Evolutionary conservation across 2,888 invertebrate genomes (phyloP).

Genomic region (Clostera curtula): DNA sequence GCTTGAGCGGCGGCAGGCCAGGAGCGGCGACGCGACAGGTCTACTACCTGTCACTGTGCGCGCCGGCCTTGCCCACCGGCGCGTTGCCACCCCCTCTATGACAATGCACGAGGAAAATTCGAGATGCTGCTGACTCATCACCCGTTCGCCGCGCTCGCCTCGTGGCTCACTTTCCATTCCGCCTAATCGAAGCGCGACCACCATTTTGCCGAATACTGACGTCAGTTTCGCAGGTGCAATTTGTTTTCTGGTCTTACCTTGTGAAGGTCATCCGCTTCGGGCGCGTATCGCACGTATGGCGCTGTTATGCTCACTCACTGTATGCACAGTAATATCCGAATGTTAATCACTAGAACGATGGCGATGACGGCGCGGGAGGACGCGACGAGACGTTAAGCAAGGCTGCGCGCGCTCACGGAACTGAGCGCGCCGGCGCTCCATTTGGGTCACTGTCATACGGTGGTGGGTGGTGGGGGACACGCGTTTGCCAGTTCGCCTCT

Average conservation of each 20-base stretch:
- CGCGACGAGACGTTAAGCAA: constrained; percentile 34
- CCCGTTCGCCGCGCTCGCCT: constrained; percentile 25
- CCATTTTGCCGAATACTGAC: constrained; percentile 22
- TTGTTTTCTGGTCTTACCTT: constrained; percentile 48
- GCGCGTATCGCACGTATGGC: constrained; percentile 32
- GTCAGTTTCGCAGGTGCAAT: constrained; percentile 27
- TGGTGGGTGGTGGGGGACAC: constrained; percentile 66
- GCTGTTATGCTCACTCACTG: constrained; percentile 52
- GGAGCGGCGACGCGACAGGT: constrained; percentile 15
- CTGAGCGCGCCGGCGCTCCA: constrained; percentile 70
- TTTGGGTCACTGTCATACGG: constrained; percentile 72
- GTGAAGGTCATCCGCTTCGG: constrained; percentile 38
- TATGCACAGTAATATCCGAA: constrained; percentile 61
- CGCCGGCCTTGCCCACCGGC: constrained; percentile 25
- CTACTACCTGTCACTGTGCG: constrained; percentile 14
- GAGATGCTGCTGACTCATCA: constrained; percentile 66
- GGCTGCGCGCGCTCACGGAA: constrained; percentile 63
- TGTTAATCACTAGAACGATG: constrained; percentile 50
- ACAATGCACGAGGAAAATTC: constrained; percentile 66
- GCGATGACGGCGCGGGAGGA: constrained; percentile 17
- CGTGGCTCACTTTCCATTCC: constrained; percentile 28
- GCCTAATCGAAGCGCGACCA: constrained; percentile 20
- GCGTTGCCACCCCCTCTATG: constrained; percentile 43
- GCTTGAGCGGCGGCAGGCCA: constrained; percentile 35
- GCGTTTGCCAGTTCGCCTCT: constrained; percentile 58